A percentile compares a stretch with the other conserved stretches of the same genome.
Conservation (phyloP, 2,113 vertebrate genomes). For the Vireo altiloquus region DNA sequence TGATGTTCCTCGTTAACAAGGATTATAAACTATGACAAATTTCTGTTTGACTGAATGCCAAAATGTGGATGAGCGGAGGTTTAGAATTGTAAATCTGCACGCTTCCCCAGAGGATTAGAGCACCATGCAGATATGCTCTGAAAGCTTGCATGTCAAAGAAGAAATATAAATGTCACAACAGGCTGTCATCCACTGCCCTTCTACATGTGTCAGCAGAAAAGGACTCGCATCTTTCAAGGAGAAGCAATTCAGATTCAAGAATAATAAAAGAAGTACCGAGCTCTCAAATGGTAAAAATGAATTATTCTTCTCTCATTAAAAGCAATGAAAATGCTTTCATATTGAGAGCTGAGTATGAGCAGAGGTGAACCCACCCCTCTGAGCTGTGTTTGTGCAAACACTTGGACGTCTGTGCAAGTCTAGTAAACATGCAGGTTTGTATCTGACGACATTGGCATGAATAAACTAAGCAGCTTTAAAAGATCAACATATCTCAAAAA, state of each 20-base stretch:
- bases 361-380: not conserved
- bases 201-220: slow-evolving; percentile 3
- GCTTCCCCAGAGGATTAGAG: slow-evolving; percentile 20
- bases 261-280: slow-evolving; percentile 40
- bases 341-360: not conserved
- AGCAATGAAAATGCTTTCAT: not conserved
- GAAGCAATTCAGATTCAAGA: slow-evolving; percentile 55
- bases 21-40: slow-evolving; percentile 78
- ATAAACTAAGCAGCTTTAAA: not conserved
- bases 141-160: slow-evolving; percentile 35
- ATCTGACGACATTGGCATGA: not conserved
- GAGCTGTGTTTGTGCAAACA: not conserved
- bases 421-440: not conserved
- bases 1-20: slow-evolving; percentile 78
- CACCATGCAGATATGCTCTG: slow-evolving; percentile 37
- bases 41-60: slow-evolving; percentile 76
- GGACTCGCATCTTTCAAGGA: slow-evolving; percentile 35
- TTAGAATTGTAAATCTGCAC: slow-evolving; percentile 60
- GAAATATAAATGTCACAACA: slow-evolving; percentile 47
- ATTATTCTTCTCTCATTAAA: slow-evolving; percentile 39
- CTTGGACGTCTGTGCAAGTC: not conserved
- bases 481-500: not conserved
- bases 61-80: slow-evolving; percentile 54
- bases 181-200: not conserved
- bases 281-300: slow-evolving; percentile 24